Evolutionary conservation across 2,888 invertebrate species (phyloP), one percentile per base, ranked within the genome.

Genomic region (Luffia ferchaultella): DNA sequence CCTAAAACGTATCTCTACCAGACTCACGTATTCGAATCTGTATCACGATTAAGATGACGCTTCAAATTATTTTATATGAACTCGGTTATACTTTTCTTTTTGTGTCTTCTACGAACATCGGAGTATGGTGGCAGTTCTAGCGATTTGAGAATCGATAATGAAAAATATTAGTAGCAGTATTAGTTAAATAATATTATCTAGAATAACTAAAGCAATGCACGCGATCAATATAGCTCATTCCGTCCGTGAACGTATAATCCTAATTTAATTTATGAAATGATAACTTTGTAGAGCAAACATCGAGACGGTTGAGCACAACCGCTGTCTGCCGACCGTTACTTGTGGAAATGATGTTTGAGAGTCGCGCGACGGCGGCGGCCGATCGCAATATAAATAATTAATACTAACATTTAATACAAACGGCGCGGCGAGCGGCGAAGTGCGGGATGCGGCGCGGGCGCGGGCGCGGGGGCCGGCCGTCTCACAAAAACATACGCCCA

Each of bases 1-100:
- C 68, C 70, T 68, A 76, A 76, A 84, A 70, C 64, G 63, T 64
- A 76, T 77, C 75, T 77, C 78, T 67, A 79, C 77, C 77, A 76
- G 7, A 41, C 7, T 43, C 18, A 2, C 18, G 18, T 40, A 12
- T 40, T 12, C 9, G 40, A n/a, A n/a, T n/a, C n/a, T n/a, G n/a
- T n/a, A n/a, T n/a, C n/a, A n/a, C n/a, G n/a, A n/a, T n/a, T n/a
- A n/a, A n/a, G n/a, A n/a, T n/a, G n/a, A n/a, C n/a, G n/a, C n/a
- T n/a, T n/a, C n/a, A n/a, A n/a, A n/a, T n/a, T n/a, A n/a, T n/a
- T n/a, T n/a, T n/a, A n/a, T n/a, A n/a, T n/a, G n/a, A n/a, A n/a
- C n/a, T n/a, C n/a, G n/a, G n/a, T n/a, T n/a, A n/a, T n/a, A n/a
- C n/a, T n/a, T n/a, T n/a, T n/a, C n/a, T n/a, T n/a, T n/a, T n/a